Conservation (phyloP, 2,113 vertebrate species). For the Sylvilagus bachmani region DNA sequence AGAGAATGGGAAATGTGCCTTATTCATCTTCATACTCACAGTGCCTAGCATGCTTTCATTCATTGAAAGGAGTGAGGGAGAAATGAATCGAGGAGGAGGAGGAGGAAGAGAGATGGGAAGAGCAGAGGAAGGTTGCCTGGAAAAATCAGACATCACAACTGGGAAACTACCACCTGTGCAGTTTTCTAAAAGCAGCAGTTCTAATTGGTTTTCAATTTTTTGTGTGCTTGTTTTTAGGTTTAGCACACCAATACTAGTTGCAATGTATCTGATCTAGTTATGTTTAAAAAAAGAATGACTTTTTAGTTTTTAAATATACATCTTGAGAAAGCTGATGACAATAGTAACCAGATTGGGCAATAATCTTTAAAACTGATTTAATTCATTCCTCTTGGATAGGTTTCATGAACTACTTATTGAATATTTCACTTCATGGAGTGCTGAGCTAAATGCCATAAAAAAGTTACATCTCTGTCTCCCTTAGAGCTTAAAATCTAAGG, state of each 20-base stretch:
- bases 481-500: slow-evolving; percentile 29
- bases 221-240: background rate
- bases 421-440: background rate
- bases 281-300: background rate
- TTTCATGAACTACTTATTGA: slow-evolving; percentile 34
- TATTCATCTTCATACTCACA: background rate
- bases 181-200: background rate
- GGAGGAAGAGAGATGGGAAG: no score
- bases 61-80: background rate
- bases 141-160: background rate
- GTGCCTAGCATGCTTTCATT: background rate
- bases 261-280: background rate
- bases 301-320: slow-evolving; percentile 2
- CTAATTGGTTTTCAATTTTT: background rate
- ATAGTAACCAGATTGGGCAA: background rate
- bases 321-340: background rate
- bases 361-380: slow-evolving; percentile 7
- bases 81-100: no score
- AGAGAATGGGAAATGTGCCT: background rate
- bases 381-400: background rate
- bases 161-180: background rate
- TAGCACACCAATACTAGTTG: slow-evolving; percentile 41
- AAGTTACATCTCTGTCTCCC: background rate
- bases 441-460: background rate
- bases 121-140: background rate